A percentile compares a stretch with the other conserved stretches of the same genome.
Conservation (phyloP, 2,888 invertebrate species). For the Catonia carolina region DNA sequence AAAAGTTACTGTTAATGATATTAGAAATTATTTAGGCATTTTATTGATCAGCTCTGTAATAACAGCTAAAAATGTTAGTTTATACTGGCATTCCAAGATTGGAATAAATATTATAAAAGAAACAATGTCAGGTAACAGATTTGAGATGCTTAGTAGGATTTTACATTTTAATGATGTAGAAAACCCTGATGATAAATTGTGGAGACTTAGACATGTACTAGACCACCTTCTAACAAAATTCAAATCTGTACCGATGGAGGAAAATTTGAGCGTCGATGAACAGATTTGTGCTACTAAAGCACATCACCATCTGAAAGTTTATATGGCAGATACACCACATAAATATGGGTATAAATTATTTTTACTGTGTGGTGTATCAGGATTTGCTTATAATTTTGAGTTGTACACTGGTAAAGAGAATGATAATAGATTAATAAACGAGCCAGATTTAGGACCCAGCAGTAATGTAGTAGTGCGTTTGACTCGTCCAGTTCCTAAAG, state of each 20-base stretch:
- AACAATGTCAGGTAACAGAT: conserved; percentile 10
- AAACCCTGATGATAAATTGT: conserved; percentile 8
- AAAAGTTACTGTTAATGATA: conserved; percentile 7
- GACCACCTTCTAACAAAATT: not conserved
- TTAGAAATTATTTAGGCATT: conserved; percentile 10
- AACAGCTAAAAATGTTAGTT: conserved; percentile 12
- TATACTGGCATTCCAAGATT: conserved; percentile 9
- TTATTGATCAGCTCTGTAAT: not conserved
- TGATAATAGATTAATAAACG: conserved; percentile 15
- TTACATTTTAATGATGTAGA: not conserved
- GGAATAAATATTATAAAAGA: conserved; percentile 8
- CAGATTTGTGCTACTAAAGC: too few relatives aligned
- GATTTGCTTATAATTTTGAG: conserved; percentile 29
- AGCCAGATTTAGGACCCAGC: conserved; percentile 24
- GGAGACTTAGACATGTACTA: not conserved
- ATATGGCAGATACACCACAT: conserved; percentile 40
- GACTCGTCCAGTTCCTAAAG: conserved; percentile 18
- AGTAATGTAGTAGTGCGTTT: conserved; percentile 25
- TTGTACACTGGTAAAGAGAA: conserved; percentile 28
- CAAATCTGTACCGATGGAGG: conserved; percentile 1
- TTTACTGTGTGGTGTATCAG: conserved; percentile 23
- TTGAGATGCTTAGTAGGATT: conserved; percentile 6
- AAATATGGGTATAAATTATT: conserved; percentile 36
- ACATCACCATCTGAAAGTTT: too few relatives aligned
- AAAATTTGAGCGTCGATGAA: not conserved